Base-by-base conservation (phyloP, 2,797 vertebrate genomes). In the Sparus aurata region DNA sequence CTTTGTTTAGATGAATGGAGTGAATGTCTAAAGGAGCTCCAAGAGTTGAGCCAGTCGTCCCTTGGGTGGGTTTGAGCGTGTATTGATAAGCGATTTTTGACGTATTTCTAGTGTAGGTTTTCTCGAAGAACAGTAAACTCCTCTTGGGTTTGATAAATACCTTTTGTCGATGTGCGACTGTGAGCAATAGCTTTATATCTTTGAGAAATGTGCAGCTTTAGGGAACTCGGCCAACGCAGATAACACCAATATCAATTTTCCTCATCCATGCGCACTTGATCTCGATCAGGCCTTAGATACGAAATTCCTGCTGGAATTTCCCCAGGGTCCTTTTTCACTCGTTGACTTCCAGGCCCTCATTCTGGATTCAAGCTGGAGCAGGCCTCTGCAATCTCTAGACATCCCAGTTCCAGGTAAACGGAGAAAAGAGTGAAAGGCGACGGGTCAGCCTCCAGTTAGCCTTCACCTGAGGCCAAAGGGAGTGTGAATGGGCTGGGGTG, bases 381-480 rank as follows among this genome's bases (percentile, higher is more conserved):
- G 12, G 50, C 57, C 47, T 57, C 30, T 69, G 43, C 25, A 22
- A 76, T 80, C 83, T 73, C 15, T 27, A 73, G 70, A 64, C 80
- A 75, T 87, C 86, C 67, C 60, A 49, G 38, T 80, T 92, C 34
- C 47, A 66, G 61, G 75, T 64, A 84, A 89, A 85, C 20, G 55
- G 55, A 75, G 62, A 73, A 47, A 79, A 72, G n/a, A 87, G 82
- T 73, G 79, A 82, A 86, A 79, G 84, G 76, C 63, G 57, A 55
- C 74, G 75, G 77, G 77, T 90, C 83, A 75, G 61, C 80, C 66
- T 82, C 62, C 68, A 75, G 72, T 81, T 79, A 80, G 73, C 77
- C 58, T 77, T 85, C n/a, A 91, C 86, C 91, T 85, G 80, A 77
- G 83, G 86, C 84, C 50, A 79, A 58, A 77, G 73, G 63, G 27